Percentiles rank a stretch among this genome's conserved stretches.
phyloP scores from a whole-genome alignment of 2,113 vertebrate genomes.

The Barbus barbus region DNA sequence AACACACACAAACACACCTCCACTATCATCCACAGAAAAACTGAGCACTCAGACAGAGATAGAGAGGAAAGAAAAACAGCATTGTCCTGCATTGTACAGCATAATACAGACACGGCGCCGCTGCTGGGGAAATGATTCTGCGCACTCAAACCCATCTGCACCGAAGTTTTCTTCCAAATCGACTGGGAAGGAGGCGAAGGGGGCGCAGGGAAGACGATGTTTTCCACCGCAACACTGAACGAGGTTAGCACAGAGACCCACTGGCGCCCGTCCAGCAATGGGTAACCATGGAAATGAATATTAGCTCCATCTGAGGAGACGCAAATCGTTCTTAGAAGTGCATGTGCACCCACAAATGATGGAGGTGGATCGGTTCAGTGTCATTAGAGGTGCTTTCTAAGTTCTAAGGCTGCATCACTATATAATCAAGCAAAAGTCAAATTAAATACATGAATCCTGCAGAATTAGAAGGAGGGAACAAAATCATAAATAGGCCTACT shows the following conservation, averaged over 20 bases:
- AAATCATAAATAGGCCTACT: not conserved
- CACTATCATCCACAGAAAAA: too few species aligned
- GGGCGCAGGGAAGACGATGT: not conserved
- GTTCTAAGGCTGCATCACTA: not conserved
- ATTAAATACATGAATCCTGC: not conserved
- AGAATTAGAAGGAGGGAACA: not conserved
- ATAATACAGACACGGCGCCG: too few species aligned
- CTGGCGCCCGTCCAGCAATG: not conserved
- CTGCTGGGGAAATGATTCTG: too few species aligned
- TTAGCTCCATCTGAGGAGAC: conserved; percentile 21
- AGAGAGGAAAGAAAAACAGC: too few species aligned
- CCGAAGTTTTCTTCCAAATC: not conserved
- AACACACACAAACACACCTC: too few species aligned
- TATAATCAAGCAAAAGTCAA: too few species aligned
- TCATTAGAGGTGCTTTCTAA: conserved; percentile 19
- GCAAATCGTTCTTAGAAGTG: conserved; percentile 34
- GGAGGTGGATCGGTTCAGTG: conserved; percentile 9
- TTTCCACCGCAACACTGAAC: not conserved
- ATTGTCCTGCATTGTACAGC: too few species aligned
- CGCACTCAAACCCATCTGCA: too few species aligned
- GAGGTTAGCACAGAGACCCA: conserved; percentile 5
- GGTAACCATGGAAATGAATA: conserved; percentile 49
- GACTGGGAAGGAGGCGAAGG: not conserved
- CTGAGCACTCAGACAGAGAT: too few species aligned
- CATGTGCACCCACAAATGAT: conserved; percentile 25